Conservation (phyloP, 2,888 invertebrate species). For the Venusia cambrica region DNA sequence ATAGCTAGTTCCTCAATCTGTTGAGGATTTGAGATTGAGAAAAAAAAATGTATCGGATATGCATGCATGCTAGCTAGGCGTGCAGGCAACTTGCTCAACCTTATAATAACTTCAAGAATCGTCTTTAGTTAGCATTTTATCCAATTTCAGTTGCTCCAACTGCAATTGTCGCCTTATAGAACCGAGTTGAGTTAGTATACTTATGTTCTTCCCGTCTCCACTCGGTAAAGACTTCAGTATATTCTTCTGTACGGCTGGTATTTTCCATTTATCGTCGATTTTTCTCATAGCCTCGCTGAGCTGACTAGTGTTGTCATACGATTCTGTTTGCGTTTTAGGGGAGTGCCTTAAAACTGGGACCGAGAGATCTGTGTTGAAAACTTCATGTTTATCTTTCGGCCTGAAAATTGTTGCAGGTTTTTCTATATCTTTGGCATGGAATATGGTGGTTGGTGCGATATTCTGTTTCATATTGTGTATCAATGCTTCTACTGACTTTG, state of each 20-base stretch:
- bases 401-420: slow-evolving; percentile 4
- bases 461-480: slow-evolving; percentile 36
- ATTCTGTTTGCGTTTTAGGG: slow-evolving; percentile 33
- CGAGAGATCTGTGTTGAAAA: no score
- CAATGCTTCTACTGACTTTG: slow-evolving; percentile 35
- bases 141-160: slow-evolving; percentile 82
- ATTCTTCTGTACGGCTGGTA: slow-evolving; percentile 84
- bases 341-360: slow-evolving; percentile 84
- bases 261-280: slow-evolving; percentile 74
- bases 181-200: slow-evolving; percentile 84
- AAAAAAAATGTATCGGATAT: no score
- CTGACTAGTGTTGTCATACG: slow-evolving; percentile 30
- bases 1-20: no score
- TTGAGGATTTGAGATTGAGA: no score
- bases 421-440: slow-evolving; percentile 13
- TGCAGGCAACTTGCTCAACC: background rate
- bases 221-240: slow-evolving; percentile 71
- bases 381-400: no score
- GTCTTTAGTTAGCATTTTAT: slow-evolving; percentile 59
- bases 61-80: no score
- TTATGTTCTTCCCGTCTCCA: slow-evolving; percentile 73
- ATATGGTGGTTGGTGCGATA: no score
- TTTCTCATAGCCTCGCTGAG: slow-evolving; percentile 64
- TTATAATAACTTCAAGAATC: slow-evolving; percentile 27
- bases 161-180: slow-evolving; percentile 85